A percentile compares a stretch with the other conserved stretches of the same genome.
These are phyloP conservation scores for Pelobates fuscus DNA, from an alignment of 2,113 vertebrate species.

Conservation along the genomic window DNA sequence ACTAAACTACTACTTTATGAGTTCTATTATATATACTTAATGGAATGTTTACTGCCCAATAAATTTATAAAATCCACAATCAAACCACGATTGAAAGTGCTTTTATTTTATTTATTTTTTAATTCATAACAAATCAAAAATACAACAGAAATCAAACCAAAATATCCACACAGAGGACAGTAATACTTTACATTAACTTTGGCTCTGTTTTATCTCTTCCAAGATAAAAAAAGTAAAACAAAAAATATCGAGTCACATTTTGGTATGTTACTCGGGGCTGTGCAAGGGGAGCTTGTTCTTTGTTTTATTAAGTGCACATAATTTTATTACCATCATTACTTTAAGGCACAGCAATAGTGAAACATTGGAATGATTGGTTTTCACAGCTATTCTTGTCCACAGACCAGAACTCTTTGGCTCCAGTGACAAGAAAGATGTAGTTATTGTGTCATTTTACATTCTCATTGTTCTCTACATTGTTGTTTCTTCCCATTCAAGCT, in stretches of 20 bases:
- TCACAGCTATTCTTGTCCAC: slow-evolving; percentile 54
- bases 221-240: slow-evolving; percentile 43
- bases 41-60: no score
- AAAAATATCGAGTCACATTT: slow-evolving; percentile 28
- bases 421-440: slow-evolving; percentile 57
- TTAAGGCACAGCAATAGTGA: slow-evolving; percentile 65
- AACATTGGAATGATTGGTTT: slow-evolving; percentile 25
- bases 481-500: slow-evolving; percentile 98
- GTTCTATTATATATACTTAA: no score
- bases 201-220: slow-evolving; percentile 62
- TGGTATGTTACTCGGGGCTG: slow-evolving; percentile 7
- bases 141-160: slow-evolving; percentile 58
- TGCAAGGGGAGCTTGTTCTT: slow-evolving; percentile 34
- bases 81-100: neutral
- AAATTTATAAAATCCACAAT: slow-evolving; percentile 56
- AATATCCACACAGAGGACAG: slow-evolving; percentile 52
- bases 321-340: slow-evolving; percentile 7
- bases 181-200: slow-evolving; percentile 65
- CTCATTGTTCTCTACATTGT: slow-evolving; percentile 77
- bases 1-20: no score
- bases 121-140: slow-evolving; percentile 47
- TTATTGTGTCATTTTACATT: slow-evolving; percentile 57
- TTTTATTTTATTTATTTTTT: slow-evolving; percentile 5
- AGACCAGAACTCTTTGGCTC: slow-evolving; percentile 68
- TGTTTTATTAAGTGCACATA: slow-evolving; percentile 4